These are phyloP conservation scores for Noctua janthina DNA, from an alignment of 2,888 invertebrate species.

Conservation along the genomic window DNA sequence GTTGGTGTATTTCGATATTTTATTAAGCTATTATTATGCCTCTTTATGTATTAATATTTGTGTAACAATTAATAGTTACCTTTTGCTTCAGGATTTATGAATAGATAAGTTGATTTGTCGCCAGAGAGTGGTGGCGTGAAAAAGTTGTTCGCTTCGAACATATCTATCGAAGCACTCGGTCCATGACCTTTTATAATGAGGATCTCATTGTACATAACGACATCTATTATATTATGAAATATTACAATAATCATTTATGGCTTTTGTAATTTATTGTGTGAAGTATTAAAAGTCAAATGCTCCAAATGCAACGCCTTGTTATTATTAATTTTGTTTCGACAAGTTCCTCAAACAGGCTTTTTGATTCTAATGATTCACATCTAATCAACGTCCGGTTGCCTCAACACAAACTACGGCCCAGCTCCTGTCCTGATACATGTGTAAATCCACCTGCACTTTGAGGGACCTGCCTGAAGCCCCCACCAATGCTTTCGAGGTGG, in stretches of 20 bases:
- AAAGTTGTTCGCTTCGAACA: slow-evolving; percentile 43
- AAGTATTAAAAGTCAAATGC: slow-evolving; percentile 56
- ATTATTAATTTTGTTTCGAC: slow-evolving; percentile 9
- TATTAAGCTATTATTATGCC: neutral
- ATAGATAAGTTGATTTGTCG: slow-evolving; percentile 57
- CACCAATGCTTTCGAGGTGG: too few species aligned
- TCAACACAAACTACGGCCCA: too few species aligned
- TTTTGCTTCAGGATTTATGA: slow-evolving; percentile 65
- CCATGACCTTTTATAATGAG: slow-evolving; percentile 50
- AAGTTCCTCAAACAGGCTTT: neutral
- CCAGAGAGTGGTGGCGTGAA: slow-evolving; percentile 49
- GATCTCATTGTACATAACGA: slow-evolving; percentile 63
- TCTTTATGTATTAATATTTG: slow-evolving; percentile 12
- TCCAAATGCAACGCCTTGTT: slow-evolving; percentile 31
- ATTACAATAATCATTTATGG: slow-evolving; percentile 42
- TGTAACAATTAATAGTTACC: slow-evolving; percentile 54
- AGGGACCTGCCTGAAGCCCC: too few species aligned
- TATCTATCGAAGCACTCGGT: slow-evolving; percentile 46
- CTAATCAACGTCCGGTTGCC: neutral
- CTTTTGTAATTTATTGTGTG: slow-evolving; percentile 62
- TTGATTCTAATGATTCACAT: neutral
- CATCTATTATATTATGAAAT: slow-evolving; percentile 39
- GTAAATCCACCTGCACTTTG: too few species aligned
- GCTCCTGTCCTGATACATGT: too few species aligned
- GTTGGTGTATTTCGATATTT: slow-evolving; percentile 2